Conservation (phyloP, 2,113 vertebrate genomes). For the Chiloscyllium plagiosum region DNA sequence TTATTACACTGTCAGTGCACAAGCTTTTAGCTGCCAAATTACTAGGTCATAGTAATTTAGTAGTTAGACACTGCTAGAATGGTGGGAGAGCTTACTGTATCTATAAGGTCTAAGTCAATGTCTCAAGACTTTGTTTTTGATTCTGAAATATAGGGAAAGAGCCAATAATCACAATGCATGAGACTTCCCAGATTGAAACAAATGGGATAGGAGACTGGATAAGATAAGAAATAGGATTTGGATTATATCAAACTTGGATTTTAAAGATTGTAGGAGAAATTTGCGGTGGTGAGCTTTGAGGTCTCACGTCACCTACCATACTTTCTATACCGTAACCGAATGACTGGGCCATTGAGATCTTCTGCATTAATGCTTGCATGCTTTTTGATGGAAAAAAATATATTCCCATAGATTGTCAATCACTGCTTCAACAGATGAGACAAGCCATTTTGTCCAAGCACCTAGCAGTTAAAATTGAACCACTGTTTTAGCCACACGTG, state of each 20-base stretch:
- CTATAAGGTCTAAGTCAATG: neutral
- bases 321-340: neutral
- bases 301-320: neutral
- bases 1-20: neutral
- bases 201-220: neutral
- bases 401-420: neutral
- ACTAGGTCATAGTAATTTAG: neutral
- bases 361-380: neutral
- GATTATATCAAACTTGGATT: neutral
- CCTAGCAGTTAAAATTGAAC: neutral
- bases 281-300: neutral
- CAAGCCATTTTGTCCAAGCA: neutral
- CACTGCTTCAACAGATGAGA: neutral
- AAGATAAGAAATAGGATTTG: neutral
- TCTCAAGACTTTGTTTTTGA: neutral
- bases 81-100: neutral
- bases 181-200: neutral
- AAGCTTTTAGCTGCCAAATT: neutral
- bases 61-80: neutral
- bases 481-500: neutral
- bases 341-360: neutral
- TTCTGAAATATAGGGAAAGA: neutral
- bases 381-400: neutral
- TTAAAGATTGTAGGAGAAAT: neutral
- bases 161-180: neutral